These are phyloP conservation scores for Podarcis cretensis DNA, from an alignment of 2,113 vertebrate genomes.

Conservation along the genomic window DNA sequence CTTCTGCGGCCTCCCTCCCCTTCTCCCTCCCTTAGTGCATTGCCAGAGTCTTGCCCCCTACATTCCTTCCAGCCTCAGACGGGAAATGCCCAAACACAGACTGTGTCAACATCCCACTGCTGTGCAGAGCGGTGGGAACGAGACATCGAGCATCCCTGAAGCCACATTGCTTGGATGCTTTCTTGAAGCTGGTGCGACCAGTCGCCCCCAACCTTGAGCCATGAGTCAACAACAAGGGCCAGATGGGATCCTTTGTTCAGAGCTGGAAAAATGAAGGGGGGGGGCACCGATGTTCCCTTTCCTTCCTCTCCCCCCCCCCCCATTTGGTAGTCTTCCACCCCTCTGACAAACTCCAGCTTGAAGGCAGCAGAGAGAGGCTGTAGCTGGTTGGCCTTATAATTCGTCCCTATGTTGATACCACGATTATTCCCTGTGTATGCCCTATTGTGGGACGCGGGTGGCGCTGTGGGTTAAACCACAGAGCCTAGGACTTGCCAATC, in stretches of 20 bases:
- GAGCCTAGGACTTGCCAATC: no score
- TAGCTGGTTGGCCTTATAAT: no score
- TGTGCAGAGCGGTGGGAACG: background rate
- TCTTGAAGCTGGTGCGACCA: accelerated
- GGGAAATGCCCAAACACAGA: background rate
- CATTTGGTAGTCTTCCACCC: background rate
- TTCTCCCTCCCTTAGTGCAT: no score
- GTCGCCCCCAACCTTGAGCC: background rate
- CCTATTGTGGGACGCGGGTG: no score
- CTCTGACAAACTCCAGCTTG: accelerated
- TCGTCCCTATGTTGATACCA: no score
- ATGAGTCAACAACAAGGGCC: no score
- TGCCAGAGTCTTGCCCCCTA: background rate
- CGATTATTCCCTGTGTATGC: no score
- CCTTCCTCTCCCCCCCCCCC: background rate
- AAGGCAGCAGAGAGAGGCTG: background rate
- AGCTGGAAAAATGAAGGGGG: background rate
- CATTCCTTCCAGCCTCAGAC: slow-evolving; percentile 2
- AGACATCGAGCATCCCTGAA: accelerated
- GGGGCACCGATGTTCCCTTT: background rate
- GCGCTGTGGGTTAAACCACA: no score
- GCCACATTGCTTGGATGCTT: background rate
- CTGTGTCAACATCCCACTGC: background rate
- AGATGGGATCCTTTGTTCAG: background rate
- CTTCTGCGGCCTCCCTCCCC: background rate